Evolutionary conservation across 1,140 invertebrate species (phyloP).

Genomic region (Drosophila melanogaster): Release_6_plus_ISO1_MT NC_004354.4:9266501-9267000

Average conservation of each 20-base stretch:
- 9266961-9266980: background rate
- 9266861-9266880: slow-evolving; percentile 15
- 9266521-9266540: slow-evolving; percentile 47
- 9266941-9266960: background rate
- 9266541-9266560: slow-evolving; percentile 75
- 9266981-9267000: background rate
- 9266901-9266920: slow-evolving; percentile 45
- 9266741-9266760: background rate
- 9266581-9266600: slow-evolving; percentile 27
- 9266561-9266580: slow-evolving; percentile 32
- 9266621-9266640: background rate
- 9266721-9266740: background rate
- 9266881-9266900: slow-evolving; percentile 41
- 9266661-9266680: background rate
- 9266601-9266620: slow-evolving; percentile 5
- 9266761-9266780: background rate
- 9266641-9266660: too few species aligned
- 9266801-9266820: background rate
- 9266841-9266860: slow-evolving; percentile 13
- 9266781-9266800: too few species aligned
- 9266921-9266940: slow-evolving; percentile 6
- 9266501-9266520: slow-evolving; percentile 16
- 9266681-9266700: background rate
- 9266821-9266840: slow-evolving; percentile 21
- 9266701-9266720: background rate